phyloP scores from a whole-genome alignment of 2,797 vertebrate species.

The Sitta carolinensis region DNA sequence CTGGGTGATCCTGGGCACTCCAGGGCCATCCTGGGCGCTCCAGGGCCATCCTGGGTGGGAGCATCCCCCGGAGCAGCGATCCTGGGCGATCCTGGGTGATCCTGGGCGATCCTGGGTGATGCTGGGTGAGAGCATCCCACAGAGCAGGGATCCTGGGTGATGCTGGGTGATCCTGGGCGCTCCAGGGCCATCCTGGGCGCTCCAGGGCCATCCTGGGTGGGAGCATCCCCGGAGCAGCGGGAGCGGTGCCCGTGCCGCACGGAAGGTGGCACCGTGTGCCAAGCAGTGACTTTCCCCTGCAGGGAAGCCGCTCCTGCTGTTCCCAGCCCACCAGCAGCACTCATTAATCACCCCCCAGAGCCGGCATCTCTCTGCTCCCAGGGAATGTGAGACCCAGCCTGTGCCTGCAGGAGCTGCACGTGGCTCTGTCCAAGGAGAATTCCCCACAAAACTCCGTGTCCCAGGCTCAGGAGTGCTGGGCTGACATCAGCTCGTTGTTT shows the following conservation, averaged over 20 bases:
- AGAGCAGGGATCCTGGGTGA: no score
- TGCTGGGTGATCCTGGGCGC: no score
- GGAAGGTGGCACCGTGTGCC: background rate
- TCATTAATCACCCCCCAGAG: background rate
- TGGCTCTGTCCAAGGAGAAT: background rate
- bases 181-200: no score
- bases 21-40: no score
- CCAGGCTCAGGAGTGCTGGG: background rate
- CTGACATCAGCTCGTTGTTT: background rate
- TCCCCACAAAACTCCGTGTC: background rate
- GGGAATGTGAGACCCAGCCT: background rate
- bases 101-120: no score
- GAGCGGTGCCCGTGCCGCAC: background rate
- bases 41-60: no score
- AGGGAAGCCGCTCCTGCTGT: background rate
- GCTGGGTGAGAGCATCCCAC: no score
- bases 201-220: no score
- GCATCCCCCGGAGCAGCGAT: no score
- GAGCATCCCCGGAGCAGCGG: no score
- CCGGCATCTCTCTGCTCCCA: background rate
- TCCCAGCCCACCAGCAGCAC: background rate
- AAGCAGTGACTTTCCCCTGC: background rate
- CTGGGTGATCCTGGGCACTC: no score
- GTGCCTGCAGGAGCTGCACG: background rate
- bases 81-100: no score